Conservation (phyloP, 2,113 vertebrate genomes). For the Calypte anna region DNA sequence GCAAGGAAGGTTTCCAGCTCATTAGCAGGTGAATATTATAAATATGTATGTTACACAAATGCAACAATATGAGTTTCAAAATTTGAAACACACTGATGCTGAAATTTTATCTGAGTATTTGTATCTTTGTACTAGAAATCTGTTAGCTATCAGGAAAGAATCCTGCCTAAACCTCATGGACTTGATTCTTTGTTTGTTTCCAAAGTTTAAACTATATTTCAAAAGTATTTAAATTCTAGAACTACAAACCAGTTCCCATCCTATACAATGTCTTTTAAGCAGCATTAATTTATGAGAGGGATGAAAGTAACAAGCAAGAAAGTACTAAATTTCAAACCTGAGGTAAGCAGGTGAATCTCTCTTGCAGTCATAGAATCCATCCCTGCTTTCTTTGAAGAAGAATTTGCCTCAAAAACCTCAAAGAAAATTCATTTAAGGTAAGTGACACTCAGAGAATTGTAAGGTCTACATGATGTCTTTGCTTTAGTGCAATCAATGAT, state of each 20-base stretch:
- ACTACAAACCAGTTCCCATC: background rate
- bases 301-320: background rate
- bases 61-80: background rate
- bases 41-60: conserved; percentile 45
- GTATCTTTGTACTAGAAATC: background rate
- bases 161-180: background rate
- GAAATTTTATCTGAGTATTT: conserved; percentile 38
- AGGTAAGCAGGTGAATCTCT: background rate
- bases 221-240: background rate
- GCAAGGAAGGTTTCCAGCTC: conserved; percentile 21
- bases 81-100: conserved; percentile 19
- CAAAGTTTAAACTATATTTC: background rate
- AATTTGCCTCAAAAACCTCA: background rate
- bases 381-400: background rate
- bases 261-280: background rate
- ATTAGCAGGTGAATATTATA: conserved; percentile 39
- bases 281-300: background rate
- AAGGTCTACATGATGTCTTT: background rate
- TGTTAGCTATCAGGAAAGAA: background rate
- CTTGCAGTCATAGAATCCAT: background rate
- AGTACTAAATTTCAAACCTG: background rate
- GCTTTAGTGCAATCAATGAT: background rate
- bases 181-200: background rate
- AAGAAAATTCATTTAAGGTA: background rate
- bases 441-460: background rate